phyloP scores from a whole-genome alignment of 2,888 invertebrate genomes.

The Platycheirus albimanus region DNA sequence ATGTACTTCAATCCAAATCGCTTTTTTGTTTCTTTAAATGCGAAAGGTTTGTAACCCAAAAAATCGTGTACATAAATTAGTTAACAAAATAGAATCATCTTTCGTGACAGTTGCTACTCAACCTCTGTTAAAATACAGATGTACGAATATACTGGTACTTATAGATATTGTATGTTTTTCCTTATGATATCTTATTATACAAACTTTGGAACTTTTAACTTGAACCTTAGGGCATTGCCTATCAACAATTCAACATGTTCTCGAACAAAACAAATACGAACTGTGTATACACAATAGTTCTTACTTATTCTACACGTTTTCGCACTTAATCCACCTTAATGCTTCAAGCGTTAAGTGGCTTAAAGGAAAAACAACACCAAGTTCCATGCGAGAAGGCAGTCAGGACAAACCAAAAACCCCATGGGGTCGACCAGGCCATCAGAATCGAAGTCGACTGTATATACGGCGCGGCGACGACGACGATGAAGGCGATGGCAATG shows the following conservation, averaged over 20 bases:
- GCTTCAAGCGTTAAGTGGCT: conserved; percentile 68
- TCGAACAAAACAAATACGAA: conserved; percentile 11
- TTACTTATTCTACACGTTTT: conserved; percentile 67
- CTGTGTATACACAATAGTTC: conserved; percentile 17
- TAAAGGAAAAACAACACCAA: conserved; percentile 54
- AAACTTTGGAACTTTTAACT: conserved; percentile 22
- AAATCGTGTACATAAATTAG: too few relatives aligned
- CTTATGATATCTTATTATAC: conserved; percentile 12
- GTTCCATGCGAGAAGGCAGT: not conserved
- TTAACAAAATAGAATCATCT: too few relatives aligned
- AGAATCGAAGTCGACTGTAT: conserved; percentile 18
- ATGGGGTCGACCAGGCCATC: conserved; percentile 34
- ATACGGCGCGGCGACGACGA: conserved; percentile 25
- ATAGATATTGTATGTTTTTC: conserved; percentile 14
- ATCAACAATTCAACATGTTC: conserved; percentile 35
- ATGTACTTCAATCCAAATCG: too few relatives aligned
- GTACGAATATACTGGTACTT: too few relatives aligned
- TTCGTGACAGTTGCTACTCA: too few relatives aligned
- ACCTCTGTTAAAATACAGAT: too few relatives aligned
- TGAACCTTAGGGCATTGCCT: conserved; percentile 28
- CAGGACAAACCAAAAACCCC: conserved; percentile 40
- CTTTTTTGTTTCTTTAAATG: too few relatives aligned
- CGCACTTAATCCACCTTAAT: conserved; percentile 68
- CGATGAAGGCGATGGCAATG: too few relatives aligned
- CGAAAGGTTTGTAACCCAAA: too few relatives aligned